phyloP scores from a whole-genome alignment of 2,113 vertebrate species.

The Callithrix jacchus region DNA sequence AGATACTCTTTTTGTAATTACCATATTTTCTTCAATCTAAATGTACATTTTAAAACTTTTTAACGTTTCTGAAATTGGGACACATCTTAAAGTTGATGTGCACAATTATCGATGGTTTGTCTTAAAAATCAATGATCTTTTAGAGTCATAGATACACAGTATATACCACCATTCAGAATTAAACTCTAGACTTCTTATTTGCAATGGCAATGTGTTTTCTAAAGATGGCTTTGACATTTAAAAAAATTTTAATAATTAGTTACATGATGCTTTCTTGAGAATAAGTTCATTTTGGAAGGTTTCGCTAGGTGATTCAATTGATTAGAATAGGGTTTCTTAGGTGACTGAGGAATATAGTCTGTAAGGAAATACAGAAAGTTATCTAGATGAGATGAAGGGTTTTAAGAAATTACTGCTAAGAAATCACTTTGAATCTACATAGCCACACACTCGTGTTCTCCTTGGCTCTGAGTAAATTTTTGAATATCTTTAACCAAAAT shows the following conservation, averaged over 20 bases:
- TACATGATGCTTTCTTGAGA: conserved; percentile 15
- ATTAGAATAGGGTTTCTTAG: neutral
- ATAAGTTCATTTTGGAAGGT: conserved; percentile 7
- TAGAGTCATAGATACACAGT: neutral
- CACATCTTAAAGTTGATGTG: neutral
- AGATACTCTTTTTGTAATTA: conserved; percentile 1
- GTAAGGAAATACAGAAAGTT: neutral
- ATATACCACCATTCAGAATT: neutral
- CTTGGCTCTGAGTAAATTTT: neutral
- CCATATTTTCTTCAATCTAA: conserved; percentile 18
- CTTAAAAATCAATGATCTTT: conserved; percentile 15
- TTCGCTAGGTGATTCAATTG: neutral
- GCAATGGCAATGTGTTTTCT: neutral
- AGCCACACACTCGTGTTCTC: neutral
- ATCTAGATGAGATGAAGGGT: neutral
- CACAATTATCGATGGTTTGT: neutral
- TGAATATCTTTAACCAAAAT: neutral
- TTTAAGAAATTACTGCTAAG: neutral
- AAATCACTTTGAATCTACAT: neutral
- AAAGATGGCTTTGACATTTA: neutral
- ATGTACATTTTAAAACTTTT: neutral
- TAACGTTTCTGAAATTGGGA: conserved; percentile 2
- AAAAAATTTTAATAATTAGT: neutral
- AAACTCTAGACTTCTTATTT: conserved; percentile 7
- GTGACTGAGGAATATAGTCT: neutral